These are phyloP conservation scores for Halichoeres trimaculatus DNA, from an alignment of 2,113 vertebrate species.

Conservation along the genomic window DNA sequence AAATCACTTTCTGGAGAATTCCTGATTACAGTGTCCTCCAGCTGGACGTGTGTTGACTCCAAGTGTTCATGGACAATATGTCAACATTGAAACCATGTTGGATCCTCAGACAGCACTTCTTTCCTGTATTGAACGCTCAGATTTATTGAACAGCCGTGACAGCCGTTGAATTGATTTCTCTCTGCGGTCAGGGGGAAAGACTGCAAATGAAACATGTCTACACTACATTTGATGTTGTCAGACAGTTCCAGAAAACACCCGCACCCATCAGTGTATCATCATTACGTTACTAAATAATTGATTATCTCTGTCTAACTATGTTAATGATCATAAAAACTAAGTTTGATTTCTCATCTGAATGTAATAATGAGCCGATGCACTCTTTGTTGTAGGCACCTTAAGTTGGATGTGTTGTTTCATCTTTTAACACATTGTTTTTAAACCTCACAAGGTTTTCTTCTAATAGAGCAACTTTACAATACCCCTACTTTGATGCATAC, in stretches of 20 bases:
- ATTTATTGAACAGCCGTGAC: conserved; percentile 43
- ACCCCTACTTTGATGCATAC: too few species aligned
- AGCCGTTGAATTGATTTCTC: conserved; percentile 55
- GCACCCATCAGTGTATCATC: not conserved
- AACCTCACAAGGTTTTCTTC: too few species aligned
- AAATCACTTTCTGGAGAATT: conserved; percentile 28
- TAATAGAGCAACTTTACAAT: too few species aligned
- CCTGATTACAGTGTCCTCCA: conserved; percentile 18
- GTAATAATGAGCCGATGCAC: not conserved
- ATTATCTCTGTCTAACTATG: not conserved
- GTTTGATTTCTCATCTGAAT: not conserved
- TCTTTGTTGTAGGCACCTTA: too few species aligned
- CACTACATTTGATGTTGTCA: conserved; percentile 15
- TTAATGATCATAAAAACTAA: not conserved
- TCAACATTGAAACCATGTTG: conserved; percentile 33
- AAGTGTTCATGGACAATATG: conserved; percentile 18
- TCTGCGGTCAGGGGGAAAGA: conserved; percentile 32
- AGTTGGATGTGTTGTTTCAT: too few species aligned
- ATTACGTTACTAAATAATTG: not conserved
- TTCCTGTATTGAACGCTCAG: conserved; percentile 57
- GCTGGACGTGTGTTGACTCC: conserved; percentile 15
- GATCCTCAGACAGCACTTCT: conserved; percentile 20
- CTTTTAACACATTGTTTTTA: too few species aligned
- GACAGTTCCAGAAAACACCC: conserved; percentile 23
- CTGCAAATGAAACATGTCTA: conserved; percentile 32